Evolutionary conservation across 2,888 invertebrate genomes (phyloP).

Genomic region (Aporophyla nigra): DNA sequence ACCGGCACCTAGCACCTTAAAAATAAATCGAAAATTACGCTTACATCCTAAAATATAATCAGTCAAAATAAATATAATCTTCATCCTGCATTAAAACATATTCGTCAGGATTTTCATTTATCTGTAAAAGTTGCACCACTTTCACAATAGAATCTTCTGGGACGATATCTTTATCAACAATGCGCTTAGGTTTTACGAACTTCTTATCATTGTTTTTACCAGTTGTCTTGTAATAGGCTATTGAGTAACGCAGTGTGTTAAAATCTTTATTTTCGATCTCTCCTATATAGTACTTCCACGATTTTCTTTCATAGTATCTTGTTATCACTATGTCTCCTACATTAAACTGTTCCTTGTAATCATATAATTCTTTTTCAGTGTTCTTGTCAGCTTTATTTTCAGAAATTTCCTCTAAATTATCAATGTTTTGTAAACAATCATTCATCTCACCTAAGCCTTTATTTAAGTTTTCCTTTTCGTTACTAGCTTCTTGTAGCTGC

Average conservation of each 20-base stretch:
- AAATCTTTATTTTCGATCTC: not conserved
- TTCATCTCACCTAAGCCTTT: not conserved
- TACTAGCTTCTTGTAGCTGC: conserved; percentile 3
- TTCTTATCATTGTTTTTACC: not conserved
- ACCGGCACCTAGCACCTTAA: no score
- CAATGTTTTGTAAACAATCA: not conserved
- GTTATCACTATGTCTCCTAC: not conserved
- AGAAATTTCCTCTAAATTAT: not conserved
- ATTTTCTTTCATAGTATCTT: not conserved
- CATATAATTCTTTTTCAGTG: not conserved
- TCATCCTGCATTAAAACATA: not conserved
- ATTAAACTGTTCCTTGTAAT: conserved; percentile 3
- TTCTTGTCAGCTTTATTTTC: not conserved
- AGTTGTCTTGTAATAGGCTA: not conserved
- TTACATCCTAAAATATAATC: no score
- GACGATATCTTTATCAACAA: not conserved
- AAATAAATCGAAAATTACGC: no score
- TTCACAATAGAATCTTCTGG: not conserved
- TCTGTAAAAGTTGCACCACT: not conserved
- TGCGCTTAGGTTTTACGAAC: not conserved
- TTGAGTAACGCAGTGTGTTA: not conserved
- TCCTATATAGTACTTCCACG: not conserved
- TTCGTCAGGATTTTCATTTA: not conserved
- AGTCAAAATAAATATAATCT: not conserved
- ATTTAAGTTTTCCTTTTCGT: not conserved